Conservation (phyloP, 1,140 invertebrate genomes). For the Drosophila orena region DNA sequence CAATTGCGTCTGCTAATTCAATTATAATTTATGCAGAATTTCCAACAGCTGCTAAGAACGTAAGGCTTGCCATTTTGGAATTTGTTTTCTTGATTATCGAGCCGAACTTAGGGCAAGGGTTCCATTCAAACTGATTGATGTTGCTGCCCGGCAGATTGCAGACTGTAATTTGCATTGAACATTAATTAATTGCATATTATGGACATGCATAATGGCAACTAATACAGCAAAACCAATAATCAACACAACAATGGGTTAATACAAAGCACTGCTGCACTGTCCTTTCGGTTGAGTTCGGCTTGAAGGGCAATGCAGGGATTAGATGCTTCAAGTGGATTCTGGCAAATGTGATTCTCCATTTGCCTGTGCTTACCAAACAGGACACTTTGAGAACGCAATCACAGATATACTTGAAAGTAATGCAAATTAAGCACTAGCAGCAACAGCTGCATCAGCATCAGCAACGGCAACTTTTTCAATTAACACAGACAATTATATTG, state of each 20-base stretch:
- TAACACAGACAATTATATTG: constrained; percentile 74
- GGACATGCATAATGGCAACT: constrained; percentile 37
- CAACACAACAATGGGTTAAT: constrained; percentile 69
- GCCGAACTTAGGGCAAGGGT: constrained; percentile 9
- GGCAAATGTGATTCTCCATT: constrained; percentile 29
- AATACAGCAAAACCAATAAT: constrained; percentile 73
- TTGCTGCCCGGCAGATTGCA: constrained; percentile 40
- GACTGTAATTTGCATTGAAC: constrained; percentile 77
- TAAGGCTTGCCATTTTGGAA: constrained; percentile 39
- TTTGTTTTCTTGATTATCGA: constrained; percentile 26
- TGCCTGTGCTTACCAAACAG: constrained; percentile 16
- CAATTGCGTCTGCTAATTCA: constrained; percentile 49
- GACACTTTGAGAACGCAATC: constrained; percentile 36
- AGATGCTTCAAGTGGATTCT: constrained; percentile 45
- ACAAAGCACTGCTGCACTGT: constrained; percentile 40
- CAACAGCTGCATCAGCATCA: constrained; percentile 57
- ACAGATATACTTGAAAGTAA: constrained; percentile 40
- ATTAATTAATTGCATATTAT: constrained; percentile 80
- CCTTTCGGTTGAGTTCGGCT: constrained; percentile 18
- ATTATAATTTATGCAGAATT: constrained; percentile 58
- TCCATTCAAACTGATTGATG: constrained; percentile 50
- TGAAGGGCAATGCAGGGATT: constrained; percentile 61
- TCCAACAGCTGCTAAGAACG: constrained; percentile 32
- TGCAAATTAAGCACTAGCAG: constrained; percentile 48
- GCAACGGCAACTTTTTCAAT: constrained; percentile 72